phyloP scores from a whole-genome alignment of 2,888 invertebrate genomes.

The Sinopyrophorus schimmeli region DNA sequence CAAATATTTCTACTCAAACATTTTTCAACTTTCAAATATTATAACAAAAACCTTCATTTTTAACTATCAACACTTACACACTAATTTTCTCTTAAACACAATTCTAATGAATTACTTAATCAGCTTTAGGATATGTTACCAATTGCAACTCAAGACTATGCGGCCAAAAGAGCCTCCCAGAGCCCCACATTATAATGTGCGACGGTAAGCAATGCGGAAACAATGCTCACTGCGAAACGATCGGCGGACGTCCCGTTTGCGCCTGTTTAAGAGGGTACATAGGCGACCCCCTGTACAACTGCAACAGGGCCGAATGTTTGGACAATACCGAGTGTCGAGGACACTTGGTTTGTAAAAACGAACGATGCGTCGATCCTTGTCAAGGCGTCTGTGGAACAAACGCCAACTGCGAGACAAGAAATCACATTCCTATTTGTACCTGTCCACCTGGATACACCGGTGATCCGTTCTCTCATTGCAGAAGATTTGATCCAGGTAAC shows the following conservation, averaged over 20 bases:
- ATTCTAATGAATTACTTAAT: too few relatives aligned
- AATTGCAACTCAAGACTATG: conserved; percentile 16
- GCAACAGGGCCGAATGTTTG: conserved; percentile 60
- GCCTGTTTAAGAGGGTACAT: conserved; percentile 78
- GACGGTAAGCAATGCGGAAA: conserved; percentile 67
- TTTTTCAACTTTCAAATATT: too few relatives aligned
- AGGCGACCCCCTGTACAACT: conserved; percentile 76
- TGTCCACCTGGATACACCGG: conserved; percentile 80
- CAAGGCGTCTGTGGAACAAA: conserved; percentile 73
- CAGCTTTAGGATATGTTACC: too few relatives aligned
- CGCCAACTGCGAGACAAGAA: conserved; percentile 76
- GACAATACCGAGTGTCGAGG: conserved; percentile 77
- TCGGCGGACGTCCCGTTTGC: conserved; percentile 75
- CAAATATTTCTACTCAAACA: too few relatives aligned
- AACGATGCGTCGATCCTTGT: conserved; percentile 80
- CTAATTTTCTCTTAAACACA: too few relatives aligned
- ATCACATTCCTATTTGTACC: conserved; percentile 77
- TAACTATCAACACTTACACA: too few relatives aligned
- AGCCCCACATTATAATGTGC: conserved; percentile 41
- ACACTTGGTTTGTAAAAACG: conserved; percentile 73
- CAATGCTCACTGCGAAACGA: conserved; percentile 67
- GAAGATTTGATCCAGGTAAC: conserved; percentile 76
- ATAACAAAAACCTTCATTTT: too few relatives aligned
- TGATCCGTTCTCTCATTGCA: conserved; percentile 74
- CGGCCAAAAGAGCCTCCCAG: conserved; percentile 16